Evolutionary conservation across 2,888 invertebrate species (phyloP).

Genomic region (Chironomus riparius): DNA sequence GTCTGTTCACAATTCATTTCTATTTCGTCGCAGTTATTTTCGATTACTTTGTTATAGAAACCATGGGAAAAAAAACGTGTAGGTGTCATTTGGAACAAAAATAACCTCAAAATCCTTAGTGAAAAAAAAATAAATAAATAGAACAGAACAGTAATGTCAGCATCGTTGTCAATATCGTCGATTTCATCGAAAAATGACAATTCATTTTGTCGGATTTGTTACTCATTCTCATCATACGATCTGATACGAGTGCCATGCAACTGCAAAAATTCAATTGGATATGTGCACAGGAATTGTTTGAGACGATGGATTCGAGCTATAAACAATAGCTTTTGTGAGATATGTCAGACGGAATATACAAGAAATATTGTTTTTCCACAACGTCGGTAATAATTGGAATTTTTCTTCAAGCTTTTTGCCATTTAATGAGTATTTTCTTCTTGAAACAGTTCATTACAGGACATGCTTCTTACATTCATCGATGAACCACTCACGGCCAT

Average conservation of each 20-base stretch:
- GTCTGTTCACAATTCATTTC: too few species aligned
- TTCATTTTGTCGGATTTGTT: conserved; percentile 18
- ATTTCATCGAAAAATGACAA: neutral
- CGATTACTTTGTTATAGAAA: neutral
- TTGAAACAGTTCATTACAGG: too few species aligned
- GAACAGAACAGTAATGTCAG: neutral
- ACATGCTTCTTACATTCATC: neutral
- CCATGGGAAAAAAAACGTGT: neutral
- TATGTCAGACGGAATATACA: neutral
- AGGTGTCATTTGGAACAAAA: too few species aligned
- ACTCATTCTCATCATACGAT: conserved; percentile 3
- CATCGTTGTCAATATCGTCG: neutral
- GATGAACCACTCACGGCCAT: neutral
- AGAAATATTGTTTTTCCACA: neutral
- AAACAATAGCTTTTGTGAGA: conserved; percentile 4
- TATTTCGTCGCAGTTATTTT: too few species aligned
- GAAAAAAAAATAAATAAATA: neutral
- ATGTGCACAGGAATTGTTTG: neutral
- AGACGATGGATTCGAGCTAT: neutral
- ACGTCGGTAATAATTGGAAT: conserved; percentile 7
- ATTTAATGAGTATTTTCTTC: neutral
- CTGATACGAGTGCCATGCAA: conserved; percentile 8
- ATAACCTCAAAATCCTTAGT: too few species aligned
- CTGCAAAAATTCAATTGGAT: neutral
- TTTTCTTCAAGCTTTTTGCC: neutral